phyloP scores from a whole-genome alignment of 2,888 invertebrate species.

The Xestoiulus laeticollis region DNA sequence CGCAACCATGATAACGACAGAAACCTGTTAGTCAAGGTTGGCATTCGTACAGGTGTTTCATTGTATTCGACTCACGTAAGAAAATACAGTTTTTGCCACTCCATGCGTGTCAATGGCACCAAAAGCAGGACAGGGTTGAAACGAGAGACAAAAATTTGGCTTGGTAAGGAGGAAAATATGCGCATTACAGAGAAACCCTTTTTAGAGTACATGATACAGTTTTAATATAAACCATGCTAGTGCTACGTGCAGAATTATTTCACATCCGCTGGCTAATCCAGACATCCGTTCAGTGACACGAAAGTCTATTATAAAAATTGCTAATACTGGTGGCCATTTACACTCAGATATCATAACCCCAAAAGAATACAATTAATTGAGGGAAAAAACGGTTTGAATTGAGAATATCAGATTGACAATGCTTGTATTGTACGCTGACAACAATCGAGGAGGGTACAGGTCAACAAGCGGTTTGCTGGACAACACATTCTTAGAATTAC shows the following conservation, averaged over 20 bases:
- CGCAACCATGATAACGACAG: neutral
- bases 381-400: neutral
- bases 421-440: neutral
- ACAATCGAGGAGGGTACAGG: neutral
- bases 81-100: neutral
- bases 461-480: neutral
- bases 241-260: neutral
- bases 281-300: neutral
- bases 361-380: neutral
- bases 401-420: neutral
- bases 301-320: neutral
- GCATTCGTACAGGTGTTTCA: neutral
- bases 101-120: neutral
- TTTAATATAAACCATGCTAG: neutral
- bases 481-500: neutral
- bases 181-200: neutral
- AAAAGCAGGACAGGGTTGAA: neutral
- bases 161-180: neutral
- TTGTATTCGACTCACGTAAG: neutral
- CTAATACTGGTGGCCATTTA: neutral
- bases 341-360: too few relatives aligned
- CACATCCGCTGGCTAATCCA: slow-evolving; percentile 8
- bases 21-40: neutral
- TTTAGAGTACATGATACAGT: neutral
- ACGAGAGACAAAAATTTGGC: neutral